Evolutionary conservation across 2,888 invertebrate species (phyloP), one percentile per base, ranked within the genome.

Genomic region (Xanthorhoe spadicearia): DNA sequence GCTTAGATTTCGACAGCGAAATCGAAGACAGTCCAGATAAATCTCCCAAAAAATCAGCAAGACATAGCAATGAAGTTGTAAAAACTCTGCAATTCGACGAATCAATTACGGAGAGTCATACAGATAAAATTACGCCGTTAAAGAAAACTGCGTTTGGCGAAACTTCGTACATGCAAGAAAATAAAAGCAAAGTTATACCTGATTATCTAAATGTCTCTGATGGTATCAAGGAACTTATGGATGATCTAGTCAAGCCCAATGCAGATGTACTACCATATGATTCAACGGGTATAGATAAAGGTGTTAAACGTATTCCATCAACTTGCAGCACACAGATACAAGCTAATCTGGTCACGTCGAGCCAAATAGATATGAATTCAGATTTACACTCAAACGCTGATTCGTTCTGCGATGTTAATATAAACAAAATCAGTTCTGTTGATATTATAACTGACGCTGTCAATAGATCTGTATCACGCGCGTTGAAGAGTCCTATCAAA

Each of bases 41-140:
- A 8, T 61, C 64, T 1, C 54, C 60, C 0, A 77, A 72, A n/a
- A 84, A 77, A 18, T 71, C 80, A 0, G 69, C 70, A 0, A 76
- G 83, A 19, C 59, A 80, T 23, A 88, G 86, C 72, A 79, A 69
- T n/a, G 89, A 89, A 32, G 86, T 92, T 0, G 87, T 89, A 0
- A 91, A 91, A 74, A 87, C 86, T 0, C 72, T 92, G n/a, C 76
- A 87, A 7, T 92, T 90, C 62, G 88, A 90, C 2, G 88, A 89
- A 8, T 84, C 87, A 0, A 18, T 72, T 0, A 84, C 71, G 13
- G 87, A 86, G 0, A 46, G 75, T 9, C 46, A 57, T 0, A 74
- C 74, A 0, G 76, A 80, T 0, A n/a, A 76, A 63, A 28, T 58
- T 0, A 79, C 84, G 0, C 85, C 86, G 0, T 63, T 90, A 0